Evolutionary conservation across 2,113 vertebrate genomes (phyloP), one percentile per base, ranked within the genome.

Genomic region (Jaculus jaculus): DNA sequence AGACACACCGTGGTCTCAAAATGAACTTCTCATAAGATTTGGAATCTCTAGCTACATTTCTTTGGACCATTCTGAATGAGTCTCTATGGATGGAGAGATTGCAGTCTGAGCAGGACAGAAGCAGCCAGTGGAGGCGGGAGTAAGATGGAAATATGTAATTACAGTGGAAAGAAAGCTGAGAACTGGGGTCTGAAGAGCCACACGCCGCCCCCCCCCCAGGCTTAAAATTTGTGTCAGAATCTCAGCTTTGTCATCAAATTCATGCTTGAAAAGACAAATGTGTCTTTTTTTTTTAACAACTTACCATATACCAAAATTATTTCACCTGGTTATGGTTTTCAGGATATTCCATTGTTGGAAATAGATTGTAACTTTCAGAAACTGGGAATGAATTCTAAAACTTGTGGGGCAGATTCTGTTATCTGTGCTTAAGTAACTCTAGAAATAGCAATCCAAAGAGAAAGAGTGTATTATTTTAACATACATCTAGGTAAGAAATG

Each of bases 161-260:
- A 81, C 58, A 1, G 37, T 60, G 47, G 34, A 95, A 89, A 42
- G n/a, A 80, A 87, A 37, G 7, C 26, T 85, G 37, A 54, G 37
- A 91, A 74, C 58, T 8, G 66, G 9, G 54, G 75, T 66, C 61
- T 89, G 84, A 94, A 75, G 32, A n/a, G 20, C 10, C 12, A 81
- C 39, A 30, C 60, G 78, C 15, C 84, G 78, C 1, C n/a, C n/a
- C n/a, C n/a, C n/a, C 7, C 80, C 1, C 28, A 74, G 6, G 39
- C 9, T 90, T 71, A 71, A 84, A 72, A 12, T 82, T 79, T 51
- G 73, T 89, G 10, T 61, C 81, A 77, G 5, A 93, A 80, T 89
- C 8, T 26, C 84, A n/a, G 47, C 93, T 60, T 91, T 94, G 26
- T 73, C 77, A 60, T 89, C 32, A 89, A 83, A 90, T 34, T 51